Conservation (phyloP, 2,888 invertebrate genomes). For the Ophion ventricosus region DNA sequence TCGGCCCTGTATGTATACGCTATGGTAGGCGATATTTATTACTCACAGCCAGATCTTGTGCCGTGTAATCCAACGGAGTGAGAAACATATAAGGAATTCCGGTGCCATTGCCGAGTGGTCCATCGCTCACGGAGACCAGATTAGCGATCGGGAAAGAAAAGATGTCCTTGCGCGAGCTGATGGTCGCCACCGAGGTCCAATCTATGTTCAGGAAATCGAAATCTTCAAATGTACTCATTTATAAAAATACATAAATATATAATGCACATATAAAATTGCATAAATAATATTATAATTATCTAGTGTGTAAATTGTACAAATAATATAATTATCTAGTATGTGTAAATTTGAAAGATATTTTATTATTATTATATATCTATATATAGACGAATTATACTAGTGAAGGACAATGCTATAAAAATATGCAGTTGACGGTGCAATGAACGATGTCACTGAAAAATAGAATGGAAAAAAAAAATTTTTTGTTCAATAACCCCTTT, state of each 20-base stretch:
- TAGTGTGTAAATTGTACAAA: background rate
- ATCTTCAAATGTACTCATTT: background rate
- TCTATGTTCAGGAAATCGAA: slow-evolving; percentile 82
- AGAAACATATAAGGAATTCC: slow-evolving; percentile 91
- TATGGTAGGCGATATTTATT: background rate
- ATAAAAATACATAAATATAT: background rate
- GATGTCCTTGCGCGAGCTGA: slow-evolving; percentile 86
- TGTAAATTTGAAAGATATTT: too few species aligned
- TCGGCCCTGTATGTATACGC: too few species aligned
- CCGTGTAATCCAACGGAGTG: slow-evolving; percentile 89
- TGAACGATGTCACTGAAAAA: too few species aligned
- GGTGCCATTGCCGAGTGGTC: slow-evolving; percentile 87
- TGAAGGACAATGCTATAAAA: too few species aligned
- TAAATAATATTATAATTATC: background rate
- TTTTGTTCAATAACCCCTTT: too few species aligned
- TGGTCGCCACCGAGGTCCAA: slow-evolving; percentile 90
- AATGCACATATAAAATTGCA: background rate
- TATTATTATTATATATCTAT: too few species aligned
- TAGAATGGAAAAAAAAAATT: too few species aligned
- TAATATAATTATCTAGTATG: background rate
- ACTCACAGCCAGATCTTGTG: slow-evolving; percentile 87
- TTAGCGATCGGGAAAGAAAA: slow-evolving; percentile 88
- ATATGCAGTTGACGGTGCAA: too few species aligned
- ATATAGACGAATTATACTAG: too few species aligned
- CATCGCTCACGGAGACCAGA: slow-evolving; percentile 89